These are phyloP conservation scores for Falco berigora DNA, from an alignment of 2,797 vertebrate species.

Conservation along the genomic window DNA sequence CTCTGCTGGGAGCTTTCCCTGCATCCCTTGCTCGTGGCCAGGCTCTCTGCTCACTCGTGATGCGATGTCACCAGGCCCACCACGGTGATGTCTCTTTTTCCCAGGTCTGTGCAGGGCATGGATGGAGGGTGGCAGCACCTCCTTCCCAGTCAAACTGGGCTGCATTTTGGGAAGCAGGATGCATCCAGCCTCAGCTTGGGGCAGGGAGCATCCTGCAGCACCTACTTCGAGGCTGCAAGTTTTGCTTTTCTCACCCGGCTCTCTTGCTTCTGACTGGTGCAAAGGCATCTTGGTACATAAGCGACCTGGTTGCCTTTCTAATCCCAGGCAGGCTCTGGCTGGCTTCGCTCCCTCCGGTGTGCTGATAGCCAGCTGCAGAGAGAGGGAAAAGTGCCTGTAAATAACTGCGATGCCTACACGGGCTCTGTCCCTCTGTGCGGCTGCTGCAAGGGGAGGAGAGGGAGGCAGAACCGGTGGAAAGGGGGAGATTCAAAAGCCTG, in stretches of 20 bases:
- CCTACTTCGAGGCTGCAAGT: background rate
- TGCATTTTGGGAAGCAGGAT: accelerated
- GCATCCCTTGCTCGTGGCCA: accelerated
- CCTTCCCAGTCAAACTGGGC: background rate
- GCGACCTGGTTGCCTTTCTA: background rate
- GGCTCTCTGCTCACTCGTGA: background rate
- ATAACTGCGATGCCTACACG: accelerated
- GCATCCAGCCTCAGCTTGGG: background rate
- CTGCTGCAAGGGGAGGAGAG: background rate
- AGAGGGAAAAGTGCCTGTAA: background rate
- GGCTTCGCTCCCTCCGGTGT: background rate
- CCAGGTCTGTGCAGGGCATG: background rate
- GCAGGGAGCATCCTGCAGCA: background rate
- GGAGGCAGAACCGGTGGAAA: background rate
- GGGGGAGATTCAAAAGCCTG: background rate
- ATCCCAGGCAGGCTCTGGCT: background rate
- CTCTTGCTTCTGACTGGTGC: background rate
- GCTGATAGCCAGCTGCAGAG: background rate
- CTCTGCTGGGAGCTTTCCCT: background rate
- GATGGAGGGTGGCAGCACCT: background rate
- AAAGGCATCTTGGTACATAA: background rate
- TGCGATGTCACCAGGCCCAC: too few relatives aligned
- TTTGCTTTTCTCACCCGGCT: background rate
- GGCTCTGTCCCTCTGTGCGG: background rate
- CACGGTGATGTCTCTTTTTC: background rate